Evolutionary conservation across 1,140 invertebrate species (phyloP).

Genomic region (Frieseomelitta varia): DNA sequence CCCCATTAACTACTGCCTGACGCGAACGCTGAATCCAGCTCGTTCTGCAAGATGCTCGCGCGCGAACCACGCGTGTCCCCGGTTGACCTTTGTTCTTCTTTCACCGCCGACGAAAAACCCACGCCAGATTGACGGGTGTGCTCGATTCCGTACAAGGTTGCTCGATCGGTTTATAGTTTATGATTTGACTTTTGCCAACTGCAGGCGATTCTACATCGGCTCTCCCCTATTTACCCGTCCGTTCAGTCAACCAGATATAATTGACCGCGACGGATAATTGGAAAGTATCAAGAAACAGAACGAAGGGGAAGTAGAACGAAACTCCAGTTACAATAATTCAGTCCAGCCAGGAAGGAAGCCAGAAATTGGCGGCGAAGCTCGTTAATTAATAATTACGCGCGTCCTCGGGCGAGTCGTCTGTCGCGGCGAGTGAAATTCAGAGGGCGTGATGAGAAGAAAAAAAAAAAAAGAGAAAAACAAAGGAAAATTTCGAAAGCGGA

Average conservation of each 20-base stretch:
- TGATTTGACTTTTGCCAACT: not conserved
- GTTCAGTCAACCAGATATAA: too few relatives aligned
- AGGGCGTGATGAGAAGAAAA: not conserved
- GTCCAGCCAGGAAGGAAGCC: too few relatives aligned
- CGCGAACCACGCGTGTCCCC: not conserved
- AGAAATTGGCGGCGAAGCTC: not conserved
- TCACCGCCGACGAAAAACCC: not conserved
- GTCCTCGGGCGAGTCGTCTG: not conserved
- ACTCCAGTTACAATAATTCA: not conserved
- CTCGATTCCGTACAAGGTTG: too few relatives aligned
- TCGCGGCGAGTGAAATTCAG: conserved; percentile 9
- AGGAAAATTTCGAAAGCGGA: conserved; percentile 33
- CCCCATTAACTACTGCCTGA: conserved; percentile 63
- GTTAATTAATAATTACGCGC: too few relatives aligned
- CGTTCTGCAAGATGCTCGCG: conserved; percentile 36
- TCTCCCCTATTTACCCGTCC: too few relatives aligned
- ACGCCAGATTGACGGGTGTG: too few relatives aligned
- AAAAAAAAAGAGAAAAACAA: too few relatives aligned
- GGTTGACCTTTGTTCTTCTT: conserved; percentile 45
- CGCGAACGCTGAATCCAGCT: conserved; percentile 65
- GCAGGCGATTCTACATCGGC: not conserved
- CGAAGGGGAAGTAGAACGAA: not conserved
- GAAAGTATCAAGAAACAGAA: not conserved
- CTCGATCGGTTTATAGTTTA: not conserved
- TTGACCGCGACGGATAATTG: too few relatives aligned